These are phyloP conservation scores for Pseudeuparius sepicola DNA, from an alignment of 2,888 invertebrate species.

Conservation along the genomic window DNA sequence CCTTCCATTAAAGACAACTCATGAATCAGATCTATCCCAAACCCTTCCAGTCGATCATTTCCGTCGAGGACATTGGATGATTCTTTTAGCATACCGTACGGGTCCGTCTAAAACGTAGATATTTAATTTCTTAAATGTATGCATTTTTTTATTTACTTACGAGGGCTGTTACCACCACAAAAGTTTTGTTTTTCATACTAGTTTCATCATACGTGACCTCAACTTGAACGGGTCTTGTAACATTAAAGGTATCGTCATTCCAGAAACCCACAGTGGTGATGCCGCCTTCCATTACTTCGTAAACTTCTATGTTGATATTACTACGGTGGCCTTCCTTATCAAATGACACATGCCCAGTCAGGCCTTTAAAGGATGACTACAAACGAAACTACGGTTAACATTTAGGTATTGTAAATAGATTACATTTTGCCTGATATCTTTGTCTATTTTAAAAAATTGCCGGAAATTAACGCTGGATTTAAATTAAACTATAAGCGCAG, in stretches of 20 bases:
- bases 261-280: slow-evolving; percentile 36
- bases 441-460: too few species aligned
- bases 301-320: slow-evolving; percentile 36
- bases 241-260: slow-evolving; percentile 33
- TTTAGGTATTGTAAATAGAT: too few species aligned
- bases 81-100: slow-evolving; percentile 54
- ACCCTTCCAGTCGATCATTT: slow-evolving; percentile 52
- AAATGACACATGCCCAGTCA: slow-evolving; percentile 38
- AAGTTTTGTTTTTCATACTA: slow-evolving; percentile 61
- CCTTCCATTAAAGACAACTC: slow-evolving; percentile 46
- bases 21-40: slow-evolving; percentile 52
- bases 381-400: too few species aligned
- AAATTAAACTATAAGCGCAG: too few species aligned
- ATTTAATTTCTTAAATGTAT: too few species aligned
- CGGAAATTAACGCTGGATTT: too few species aligned
- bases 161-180: slow-evolving; percentile 60
- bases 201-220: slow-evolving; percentile 41
- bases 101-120: slow-evolving; percentile 44
- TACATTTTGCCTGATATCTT: too few species aligned
- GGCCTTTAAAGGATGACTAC: slow-evolving; percentile 34
- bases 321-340: slow-evolving; percentile 38
- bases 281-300: slow-evolving; percentile 37
- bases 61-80: slow-evolving; percentile 36
- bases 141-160: too few species aligned
- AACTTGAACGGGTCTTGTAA: slow-evolving; percentile 35